A percentile compares a stretch with the other conserved stretches of the same genome.
phyloP scores from a whole-genome alignment of 2,797 vertebrate genomes.

The Gadopsis bispinosus region DNA sequence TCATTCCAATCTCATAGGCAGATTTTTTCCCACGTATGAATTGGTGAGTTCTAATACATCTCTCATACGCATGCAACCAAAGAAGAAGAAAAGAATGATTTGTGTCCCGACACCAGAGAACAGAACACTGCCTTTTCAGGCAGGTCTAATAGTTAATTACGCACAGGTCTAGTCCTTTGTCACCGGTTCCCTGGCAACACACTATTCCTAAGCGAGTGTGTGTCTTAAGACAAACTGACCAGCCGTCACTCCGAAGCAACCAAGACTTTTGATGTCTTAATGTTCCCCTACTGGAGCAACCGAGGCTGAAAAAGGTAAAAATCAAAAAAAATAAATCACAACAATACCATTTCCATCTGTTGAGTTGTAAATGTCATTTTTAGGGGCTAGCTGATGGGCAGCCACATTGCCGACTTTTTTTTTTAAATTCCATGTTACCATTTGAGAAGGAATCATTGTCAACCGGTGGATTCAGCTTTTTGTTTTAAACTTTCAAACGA shows the following conservation, averaged over 20 bases:
- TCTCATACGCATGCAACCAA: no score
- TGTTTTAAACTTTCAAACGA: no score
- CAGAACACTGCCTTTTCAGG: neutral
- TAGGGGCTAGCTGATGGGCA: no score
- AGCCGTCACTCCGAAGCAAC: neutral
- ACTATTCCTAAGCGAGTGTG: neutral
- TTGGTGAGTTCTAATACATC: neutral
- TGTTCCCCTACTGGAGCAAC: no score
- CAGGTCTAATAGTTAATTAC: neutral
- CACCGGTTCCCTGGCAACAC: constrained; percentile 36
- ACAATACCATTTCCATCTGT: neutral
- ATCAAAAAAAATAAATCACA: no score
- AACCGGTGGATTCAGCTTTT: no score
- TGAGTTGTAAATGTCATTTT: neutral
- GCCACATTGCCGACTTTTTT: neutral
- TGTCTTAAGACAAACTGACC: constrained; percentile 6
- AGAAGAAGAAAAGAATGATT: no score
- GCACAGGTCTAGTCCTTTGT: neutral
- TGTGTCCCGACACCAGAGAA: neutral
- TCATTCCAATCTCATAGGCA: neutral
- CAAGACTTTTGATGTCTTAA: no score
- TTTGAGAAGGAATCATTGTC: neutral
- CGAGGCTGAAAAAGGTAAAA: no score
- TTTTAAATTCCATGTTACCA: neutral
- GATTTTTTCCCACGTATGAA: no score